Conservation (phyloP, 2,888 invertebrate genomes). For the Sesia bembeciformis region DNA sequence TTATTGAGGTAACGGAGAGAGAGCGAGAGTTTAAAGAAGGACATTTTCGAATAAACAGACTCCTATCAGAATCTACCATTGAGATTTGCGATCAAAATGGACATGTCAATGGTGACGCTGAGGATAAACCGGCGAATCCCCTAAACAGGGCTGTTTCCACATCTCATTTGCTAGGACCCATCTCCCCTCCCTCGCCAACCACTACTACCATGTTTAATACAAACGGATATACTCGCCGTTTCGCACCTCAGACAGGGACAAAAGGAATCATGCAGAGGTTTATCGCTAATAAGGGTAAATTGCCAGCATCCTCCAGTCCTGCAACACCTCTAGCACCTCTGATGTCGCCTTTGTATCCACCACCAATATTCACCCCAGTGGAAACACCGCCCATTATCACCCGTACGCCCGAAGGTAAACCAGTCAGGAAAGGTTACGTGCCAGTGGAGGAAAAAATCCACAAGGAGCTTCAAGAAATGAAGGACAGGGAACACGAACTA, state of each 20-base stretch:
- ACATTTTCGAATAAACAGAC: slow-evolving; percentile 58
- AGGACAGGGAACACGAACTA: slow-evolving; percentile 85
- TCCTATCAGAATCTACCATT: slow-evolving; percentile 62
- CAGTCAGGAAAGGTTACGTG: slow-evolving; percentile 83
- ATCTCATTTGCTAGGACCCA: slow-evolving; percentile 55
- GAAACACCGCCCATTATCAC: slow-evolving; percentile 59
- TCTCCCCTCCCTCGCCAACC: slow-evolving; percentile 48
- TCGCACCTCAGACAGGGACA: slow-evolving; percentile 78
- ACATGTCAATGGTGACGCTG: slow-evolving; percentile 49
- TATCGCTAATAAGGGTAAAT: slow-evolving; percentile 85
- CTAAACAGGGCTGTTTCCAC: slow-evolving; percentile 63
- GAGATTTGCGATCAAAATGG: slow-evolving; percentile 65
- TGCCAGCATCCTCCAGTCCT: slow-evolving; percentile 46
- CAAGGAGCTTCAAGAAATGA: slow-evolving; percentile 88
- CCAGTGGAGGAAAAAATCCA: slow-evolving; percentile 93
- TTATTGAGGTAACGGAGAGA: slow-evolving; percentile 87
- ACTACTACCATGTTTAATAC: slow-evolving; percentile 47
- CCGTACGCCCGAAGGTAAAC: slow-evolving; percentile 76
- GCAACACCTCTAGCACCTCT: slow-evolving; percentile 35
- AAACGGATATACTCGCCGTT: slow-evolving; percentile 74
- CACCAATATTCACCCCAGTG: slow-evolving; percentile 17
- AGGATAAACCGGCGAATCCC: slow-evolving; percentile 29
- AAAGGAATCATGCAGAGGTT: slow-evolving; percentile 91
- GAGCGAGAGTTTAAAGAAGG: slow-evolving; percentile 86
- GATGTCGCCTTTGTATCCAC: slow-evolving; percentile 39